phyloP scores from a whole-genome alignment of 2,797 vertebrate species.

The Caiman crocodilus region DNA sequence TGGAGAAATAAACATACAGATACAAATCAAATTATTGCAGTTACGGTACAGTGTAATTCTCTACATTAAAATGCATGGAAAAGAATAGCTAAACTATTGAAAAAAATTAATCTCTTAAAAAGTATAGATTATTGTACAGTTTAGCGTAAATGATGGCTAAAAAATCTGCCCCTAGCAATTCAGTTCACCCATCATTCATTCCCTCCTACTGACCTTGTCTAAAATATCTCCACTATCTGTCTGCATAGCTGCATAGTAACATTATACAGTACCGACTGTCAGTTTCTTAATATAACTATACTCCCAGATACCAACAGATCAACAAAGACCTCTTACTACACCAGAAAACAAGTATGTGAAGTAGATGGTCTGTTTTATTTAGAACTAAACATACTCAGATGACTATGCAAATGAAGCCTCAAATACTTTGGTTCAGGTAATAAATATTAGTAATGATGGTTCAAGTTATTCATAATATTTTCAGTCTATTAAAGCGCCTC shows the following conservation, averaged over 20 bases:
- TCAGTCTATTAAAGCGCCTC: neutral
- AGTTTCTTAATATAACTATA: slow-evolving; percentile 60
- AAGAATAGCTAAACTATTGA: neutral
- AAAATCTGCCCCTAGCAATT: neutral
- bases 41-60: neutral
- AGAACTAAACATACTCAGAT: neutral
- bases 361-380: neutral
- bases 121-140: neutral
- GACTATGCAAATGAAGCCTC: neutral
- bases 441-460: neutral
- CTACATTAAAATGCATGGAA: neutral
- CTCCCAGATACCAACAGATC: neutral
- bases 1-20: neutral
- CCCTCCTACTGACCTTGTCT: slow-evolving; percentile 51
- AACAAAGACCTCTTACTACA: neutral
- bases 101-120: neutral
- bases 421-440: neutral
- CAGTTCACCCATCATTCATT: neutral
- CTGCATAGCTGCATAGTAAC: slow-evolving; percentile 37
- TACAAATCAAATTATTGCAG: accelerated
- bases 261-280: slow-evolving; percentile 18
- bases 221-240: slow-evolving; percentile 33
- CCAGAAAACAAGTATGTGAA: neutral
- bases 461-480: neutral
- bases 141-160: neutral